Percentiles rank a stretch among this genome's conserved stretches.
phyloP scores from a whole-genome alignment of 2,888 invertebrate genomes.

The Oeneis ivallda region DNA sequence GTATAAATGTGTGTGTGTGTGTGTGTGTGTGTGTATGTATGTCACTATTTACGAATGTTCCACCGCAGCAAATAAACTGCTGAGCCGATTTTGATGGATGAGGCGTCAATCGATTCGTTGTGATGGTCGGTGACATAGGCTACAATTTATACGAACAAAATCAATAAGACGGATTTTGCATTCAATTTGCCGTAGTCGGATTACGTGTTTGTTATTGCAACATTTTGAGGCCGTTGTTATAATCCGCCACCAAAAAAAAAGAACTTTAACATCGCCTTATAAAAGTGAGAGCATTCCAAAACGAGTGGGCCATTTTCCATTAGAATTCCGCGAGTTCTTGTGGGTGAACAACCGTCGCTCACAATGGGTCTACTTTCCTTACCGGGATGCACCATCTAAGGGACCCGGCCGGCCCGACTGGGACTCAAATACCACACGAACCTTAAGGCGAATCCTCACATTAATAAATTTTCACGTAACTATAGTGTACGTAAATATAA shows the following conservation, averaged over 20 bases:
- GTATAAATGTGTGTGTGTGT: no score
- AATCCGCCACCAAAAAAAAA: background rate
- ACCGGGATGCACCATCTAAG: slow-evolving; percentile 57
- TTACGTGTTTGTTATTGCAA: background rate
- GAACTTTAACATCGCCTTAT: background rate
- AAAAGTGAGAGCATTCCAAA: slow-evolving; percentile 48
- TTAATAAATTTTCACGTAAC: background rate
- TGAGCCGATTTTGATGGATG: no score
- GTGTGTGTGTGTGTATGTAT: no score
- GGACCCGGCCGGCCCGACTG: slow-evolving; percentile 40
- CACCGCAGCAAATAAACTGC: no score
- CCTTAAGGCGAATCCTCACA: slow-evolving; percentile 29
- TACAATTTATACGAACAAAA: no score
- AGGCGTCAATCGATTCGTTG: no score
- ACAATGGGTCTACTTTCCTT: slow-evolving; percentile 77
- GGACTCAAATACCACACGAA: slow-evolving; percentile 37
- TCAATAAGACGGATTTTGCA: no score
- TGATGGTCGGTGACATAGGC: no score
- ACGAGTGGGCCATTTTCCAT: slow-evolving; percentile 40
- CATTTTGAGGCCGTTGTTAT: background rate
- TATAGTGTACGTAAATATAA: no score
- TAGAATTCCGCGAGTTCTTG: slow-evolving; percentile 61
- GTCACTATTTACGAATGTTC: no score
- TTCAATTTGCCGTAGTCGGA: no score
- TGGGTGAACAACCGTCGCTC: slow-evolving; percentile 65